phyloP scores from a whole-genome alignment of 2,113 vertebrate genomes.

The Nothoprocta perdicaria region DNA sequence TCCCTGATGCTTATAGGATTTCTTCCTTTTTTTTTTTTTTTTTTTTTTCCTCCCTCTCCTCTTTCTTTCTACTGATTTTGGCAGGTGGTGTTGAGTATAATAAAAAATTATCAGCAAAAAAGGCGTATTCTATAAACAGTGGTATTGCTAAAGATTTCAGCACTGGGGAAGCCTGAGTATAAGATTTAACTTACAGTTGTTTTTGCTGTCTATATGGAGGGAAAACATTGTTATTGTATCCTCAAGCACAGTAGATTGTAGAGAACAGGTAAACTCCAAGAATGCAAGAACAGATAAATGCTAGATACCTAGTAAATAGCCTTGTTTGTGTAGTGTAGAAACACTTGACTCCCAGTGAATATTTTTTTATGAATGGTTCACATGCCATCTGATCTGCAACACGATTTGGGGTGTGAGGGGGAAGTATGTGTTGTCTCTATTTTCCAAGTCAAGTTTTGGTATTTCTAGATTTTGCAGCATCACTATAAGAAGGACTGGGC shows the following conservation, averaged over 20 bases:
- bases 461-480: slow-evolving; percentile 27
- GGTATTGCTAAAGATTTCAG: background rate
- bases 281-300: slow-evolving; percentile 4
- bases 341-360: slow-evolving; percentile 22
- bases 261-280: background rate
- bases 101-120: background rate
- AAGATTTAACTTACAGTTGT: background rate
- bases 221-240: background rate
- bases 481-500: background rate
- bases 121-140: background rate
- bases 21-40: background rate
- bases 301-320: background rate
- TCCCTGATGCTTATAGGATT: background rate
- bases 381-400: slow-evolving; percentile 15
- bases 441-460: slow-evolving; percentile 30
- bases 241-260: background rate
- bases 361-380: slow-evolving; percentile 7
- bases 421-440: background rate
- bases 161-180: background rate
- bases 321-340: slow-evolving; percentile 8
- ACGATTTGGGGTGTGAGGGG: background rate
- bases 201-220: background rate
- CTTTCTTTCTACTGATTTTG: background rate
- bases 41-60: background rate
- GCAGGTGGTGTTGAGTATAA: background rate